phyloP scores from a whole-genome alignment of 1,140 invertebrate genomes.

The Cecropterus lyciades region DNA sequence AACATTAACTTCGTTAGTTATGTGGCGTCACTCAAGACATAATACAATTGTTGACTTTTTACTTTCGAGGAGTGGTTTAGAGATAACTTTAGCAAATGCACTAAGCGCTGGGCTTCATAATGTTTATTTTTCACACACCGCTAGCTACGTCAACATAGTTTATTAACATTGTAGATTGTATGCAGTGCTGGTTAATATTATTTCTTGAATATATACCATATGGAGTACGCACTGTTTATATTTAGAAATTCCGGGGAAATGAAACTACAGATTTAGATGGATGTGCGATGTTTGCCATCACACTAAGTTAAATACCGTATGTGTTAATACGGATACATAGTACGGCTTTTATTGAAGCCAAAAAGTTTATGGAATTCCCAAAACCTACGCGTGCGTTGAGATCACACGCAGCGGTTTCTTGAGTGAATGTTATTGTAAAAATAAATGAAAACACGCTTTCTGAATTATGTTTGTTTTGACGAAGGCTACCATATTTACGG shows the following conservation, averaged over 20 bases:
- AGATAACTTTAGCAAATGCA: slow-evolving; percentile 81
- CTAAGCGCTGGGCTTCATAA: slow-evolving; percentile 62
- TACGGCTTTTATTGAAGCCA: slow-evolving; percentile 42
- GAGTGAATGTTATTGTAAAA: slow-evolving; percentile 71
- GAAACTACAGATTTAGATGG: slow-evolving; percentile 34
- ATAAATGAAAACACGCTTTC: slow-evolving; percentile 75
- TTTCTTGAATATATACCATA: slow-evolving; percentile 42
- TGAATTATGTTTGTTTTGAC: slow-evolving; percentile 80
- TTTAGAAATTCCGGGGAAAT: slow-evolving; percentile 35
- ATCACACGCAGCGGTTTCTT: slow-evolving; percentile 64
- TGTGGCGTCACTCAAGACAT: slow-evolving; percentile 65
- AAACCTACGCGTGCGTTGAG: slow-evolving; percentile 48
- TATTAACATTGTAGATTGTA: slow-evolving; percentile 68
- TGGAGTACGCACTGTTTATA: slow-evolving; percentile 42
- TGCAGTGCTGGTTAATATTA: slow-evolving; percentile 58
- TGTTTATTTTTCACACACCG: slow-evolving; percentile 81
- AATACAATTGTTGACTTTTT: slow-evolving; percentile 74
- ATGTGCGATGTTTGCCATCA: slow-evolving; percentile 42
- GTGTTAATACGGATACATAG: slow-evolving; percentile 26
- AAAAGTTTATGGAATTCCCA: slow-evolving; percentile 54
- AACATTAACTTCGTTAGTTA: slow-evolving; percentile 57
- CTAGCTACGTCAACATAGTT: slow-evolving; percentile 60
- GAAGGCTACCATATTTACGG: slow-evolving; percentile 65
- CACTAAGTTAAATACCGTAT: slow-evolving; percentile 35
- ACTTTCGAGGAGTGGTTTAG: slow-evolving; percentile 62